Evolutionary conservation across 2,888 invertebrate genomes (phyloP), one percentile per base, ranked within the genome.

Genomic region (Pimpla rufipes): DNA sequence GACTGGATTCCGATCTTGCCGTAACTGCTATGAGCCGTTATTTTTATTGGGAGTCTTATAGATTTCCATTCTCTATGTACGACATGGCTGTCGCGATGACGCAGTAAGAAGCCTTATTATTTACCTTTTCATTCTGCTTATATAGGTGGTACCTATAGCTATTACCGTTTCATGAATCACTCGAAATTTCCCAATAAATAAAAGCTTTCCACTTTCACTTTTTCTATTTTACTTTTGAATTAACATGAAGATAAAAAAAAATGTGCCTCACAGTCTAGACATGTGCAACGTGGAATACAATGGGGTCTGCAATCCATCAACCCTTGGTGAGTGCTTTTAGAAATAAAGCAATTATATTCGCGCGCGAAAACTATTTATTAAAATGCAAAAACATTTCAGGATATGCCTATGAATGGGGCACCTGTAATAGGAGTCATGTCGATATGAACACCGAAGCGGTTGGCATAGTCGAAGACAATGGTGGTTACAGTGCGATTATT

Each of bases 391-490:
- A 29, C 29, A 29, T 29, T 29, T 40, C 10, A 85, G 92, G 92
- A 16, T 90, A 89, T 35, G 90, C 92, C 0, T 90, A 88, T 37
- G 88, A 89, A 29, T 85, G 87, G 66, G 91, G 91, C 21, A 92
- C 91, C 2, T 92, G 92, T 67, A 87, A 89, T 18, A 85, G 90
- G 79, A 88, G 87, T 57, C 55, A 70, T 7, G 71, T 77, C 10
- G 85, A 83, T 16, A 76, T 59, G 76, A 84, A 84, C 8, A 86
- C 91, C 10, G 90, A 91, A 80, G 90, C 91, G 37, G 89, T 91
- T 55, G 89, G 89, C 23, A 66, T 92, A n/a, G 84, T 91, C n/a
- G 91, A 92, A 74, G 92, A 92, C 74, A 90, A 92, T 77, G 91
- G 91, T 50, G 92, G 91, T 23, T 92, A 88, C 81, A 86, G 88